Evolutionary conservation across 2,888 invertebrate species (phyloP), one percentile per base, ranked within the genome.

Genomic region (Hoplodrina ambigua): DNA sequence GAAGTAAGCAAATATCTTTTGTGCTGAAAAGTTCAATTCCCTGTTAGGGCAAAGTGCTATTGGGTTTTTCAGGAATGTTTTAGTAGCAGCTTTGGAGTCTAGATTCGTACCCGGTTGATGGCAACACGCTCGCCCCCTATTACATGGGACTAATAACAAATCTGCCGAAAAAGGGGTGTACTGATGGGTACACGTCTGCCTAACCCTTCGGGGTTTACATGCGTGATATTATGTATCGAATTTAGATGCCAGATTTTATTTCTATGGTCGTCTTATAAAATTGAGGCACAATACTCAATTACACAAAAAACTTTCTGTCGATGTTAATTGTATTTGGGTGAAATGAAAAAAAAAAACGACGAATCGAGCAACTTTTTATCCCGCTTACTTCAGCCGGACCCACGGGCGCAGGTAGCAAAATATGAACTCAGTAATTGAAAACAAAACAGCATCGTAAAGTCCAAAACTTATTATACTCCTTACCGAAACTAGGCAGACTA

Each of bases 371-470:
- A 68, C 59, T 55, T 69, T 67, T 75, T 49, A 41, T 13, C 30
- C 75, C 33, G 55, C 69, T 68, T 57, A 54, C 69, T 10, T 55
- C 70, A 69, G 76, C 13, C 7, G 54, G 75, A 50, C 55, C 69
- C 58, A 37, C 54, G 60, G 76, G 50, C 41, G 19, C 52, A 61
- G 20, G 19, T 52, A 46, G 17, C 41, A 64, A 65, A 57, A 64
- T 61, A 76, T 62, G 46, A 61, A 53, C 53, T 50, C 20, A 10
- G 62, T 80, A 76, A 80, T 76, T 71, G 71, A 76, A 79, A 78
- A 80, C 76, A 80, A 71, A 78, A 75, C 49, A 71, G 71, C 52
- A 80, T 80, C 65, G 66, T 75, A 75, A 80, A 78, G 41, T 63
- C 49, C 25, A 37, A 33, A 76, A 78, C 71, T 75, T 83, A 78